Base-by-base conservation (phyloP, 2,797 vertebrate genomes). In the Mastacembelus armatus region DNA sequence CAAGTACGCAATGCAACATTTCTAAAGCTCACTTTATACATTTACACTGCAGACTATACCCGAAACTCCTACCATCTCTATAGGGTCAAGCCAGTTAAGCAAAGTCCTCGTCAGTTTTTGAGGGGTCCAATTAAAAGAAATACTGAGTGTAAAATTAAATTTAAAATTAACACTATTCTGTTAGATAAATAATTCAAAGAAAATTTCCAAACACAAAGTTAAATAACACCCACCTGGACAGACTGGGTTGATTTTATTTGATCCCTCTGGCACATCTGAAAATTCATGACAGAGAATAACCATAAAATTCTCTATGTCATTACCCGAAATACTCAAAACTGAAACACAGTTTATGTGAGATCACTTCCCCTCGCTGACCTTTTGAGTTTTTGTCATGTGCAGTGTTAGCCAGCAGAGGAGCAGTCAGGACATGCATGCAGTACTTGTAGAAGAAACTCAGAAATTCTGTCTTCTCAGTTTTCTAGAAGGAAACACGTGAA, bases 371-470 rank as follows among this genome's bases (percentile, higher is more conserved):
- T 15, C 32, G 27, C 51, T 86, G 90, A 99, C 98, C 97, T 92
- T 96, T 96, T 43, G 93, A 93, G 85, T 82, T 92, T 84, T 94
- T 97, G 77, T 99, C 97, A 69, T 97, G 96, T 48, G 95, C 92
- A 1, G 98, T 99, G 79, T 98, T 99, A 65, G 98, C 97, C 93
- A 99, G 89, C 81, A 99, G 94, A 0, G 98, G 98, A 42, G 97
- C 98, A 1, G 98, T 99, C 54, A 99, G 95, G 50, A 99, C 97
- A 10, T 99, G 98, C 98, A 99, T 99, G 91, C 98, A 99, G 94
- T 98, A 97, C 88, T 98, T 99, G 91, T 99, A 99, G 93, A 99
- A 99, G 91, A 99, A 99, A 92, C 96, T 98, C 73, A 99, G 92
- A 84, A 99, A 99, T 75, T 99, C 98, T 0, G 97, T 99, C 92